These are phyloP conservation scores for Tetheella fluctuosa DNA, from an alignment of 2,888 invertebrate species.

Conservation along the genomic window DNA sequence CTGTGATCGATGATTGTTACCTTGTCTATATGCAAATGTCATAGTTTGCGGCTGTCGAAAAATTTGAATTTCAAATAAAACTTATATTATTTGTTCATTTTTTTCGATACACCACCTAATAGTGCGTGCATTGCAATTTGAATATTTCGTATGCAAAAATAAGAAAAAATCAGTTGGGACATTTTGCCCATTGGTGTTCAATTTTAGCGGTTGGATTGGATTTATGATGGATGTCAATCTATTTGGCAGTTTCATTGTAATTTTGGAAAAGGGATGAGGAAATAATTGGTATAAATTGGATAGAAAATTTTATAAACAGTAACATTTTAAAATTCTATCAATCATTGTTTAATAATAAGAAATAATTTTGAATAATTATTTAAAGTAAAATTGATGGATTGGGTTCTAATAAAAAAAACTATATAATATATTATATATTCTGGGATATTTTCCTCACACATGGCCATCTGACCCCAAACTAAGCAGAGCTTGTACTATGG, in stretches of 20 bases:
- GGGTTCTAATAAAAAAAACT: neutral
- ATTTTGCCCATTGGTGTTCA: slow-evolving; percentile 43
- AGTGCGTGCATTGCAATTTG: slow-evolving; percentile 56
- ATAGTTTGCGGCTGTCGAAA: slow-evolving; percentile 56
- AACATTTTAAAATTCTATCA: neutral
- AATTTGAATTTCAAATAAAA: slow-evolving; percentile 79
- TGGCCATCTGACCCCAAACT: too few species aligned
- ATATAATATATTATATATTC: too few species aligned
- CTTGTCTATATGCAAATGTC: slow-evolving; percentile 80
- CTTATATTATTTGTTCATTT: slow-evolving; percentile 68
- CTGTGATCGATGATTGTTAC: slow-evolving; percentile 68
- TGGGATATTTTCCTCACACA: too few species aligned
- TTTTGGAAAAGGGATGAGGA: slow-evolving; percentile 25
- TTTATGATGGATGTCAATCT: slow-evolving; percentile 68
- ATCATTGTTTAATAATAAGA: slow-evolving; percentile 4
- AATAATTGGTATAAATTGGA: slow-evolving; percentile 22
- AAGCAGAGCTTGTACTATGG: too few species aligned
- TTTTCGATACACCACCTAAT: slow-evolving; percentile 71
- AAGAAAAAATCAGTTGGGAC: slow-evolving; percentile 44
- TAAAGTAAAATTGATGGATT: slow-evolving; percentile 1
- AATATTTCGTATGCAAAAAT: slow-evolving; percentile 67
- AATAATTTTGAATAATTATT: neutral
- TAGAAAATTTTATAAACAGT: neutral
- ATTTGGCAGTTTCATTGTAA: slow-evolving; percentile 32
- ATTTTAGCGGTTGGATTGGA: slow-evolving; percentile 51